Evolutionary conservation across 2,888 invertebrate genomes (phyloP).

Genomic region (Pollenia griseotomentosa): DNA sequence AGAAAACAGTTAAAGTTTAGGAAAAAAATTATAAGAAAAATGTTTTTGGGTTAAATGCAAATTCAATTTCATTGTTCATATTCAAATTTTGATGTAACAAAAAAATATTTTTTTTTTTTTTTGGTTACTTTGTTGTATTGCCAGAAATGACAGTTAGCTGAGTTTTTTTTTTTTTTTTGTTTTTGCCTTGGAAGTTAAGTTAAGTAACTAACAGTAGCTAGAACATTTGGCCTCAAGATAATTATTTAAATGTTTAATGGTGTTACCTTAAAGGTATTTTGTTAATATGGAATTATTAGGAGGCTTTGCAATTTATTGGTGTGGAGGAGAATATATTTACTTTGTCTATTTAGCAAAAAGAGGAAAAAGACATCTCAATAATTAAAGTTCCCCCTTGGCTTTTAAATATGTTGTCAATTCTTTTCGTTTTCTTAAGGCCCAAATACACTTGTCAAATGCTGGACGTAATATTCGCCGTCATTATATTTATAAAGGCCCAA

Average conservation of each 20-base stretch:
- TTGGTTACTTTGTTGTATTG: slow-evolving; percentile 22
- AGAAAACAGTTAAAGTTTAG: slow-evolving; percentile 38
- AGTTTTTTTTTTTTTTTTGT: neutral
- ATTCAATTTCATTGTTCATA: slow-evolving; percentile 58
- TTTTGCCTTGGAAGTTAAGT: neutral
- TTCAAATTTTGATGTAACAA: slow-evolving; percentile 37
- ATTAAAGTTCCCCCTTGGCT: no score
- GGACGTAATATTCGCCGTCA: no score
- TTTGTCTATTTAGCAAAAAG: no score
- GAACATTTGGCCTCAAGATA: neutral
- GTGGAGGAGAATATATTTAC: no score
- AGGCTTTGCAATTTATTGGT: no score
- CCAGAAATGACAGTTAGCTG: slow-evolving; percentile 26
- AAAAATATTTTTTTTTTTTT: neutral
- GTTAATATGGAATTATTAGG: neutral
- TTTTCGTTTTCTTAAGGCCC: no score
- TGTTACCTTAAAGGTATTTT: slow-evolving; percentile 17
- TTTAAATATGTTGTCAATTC: no score
- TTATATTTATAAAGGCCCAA: no score
- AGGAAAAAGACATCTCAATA: no score
- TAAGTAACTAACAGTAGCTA: neutral
- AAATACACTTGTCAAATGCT: no score
- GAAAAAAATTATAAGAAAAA: neutral
- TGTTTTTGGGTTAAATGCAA: slow-evolving; percentile 56
- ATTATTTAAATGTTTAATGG: neutral